Evolutionary conservation across 2,797 vertebrate genomes (phyloP).

Genomic region (Sebastes hubbsi): DNA sequence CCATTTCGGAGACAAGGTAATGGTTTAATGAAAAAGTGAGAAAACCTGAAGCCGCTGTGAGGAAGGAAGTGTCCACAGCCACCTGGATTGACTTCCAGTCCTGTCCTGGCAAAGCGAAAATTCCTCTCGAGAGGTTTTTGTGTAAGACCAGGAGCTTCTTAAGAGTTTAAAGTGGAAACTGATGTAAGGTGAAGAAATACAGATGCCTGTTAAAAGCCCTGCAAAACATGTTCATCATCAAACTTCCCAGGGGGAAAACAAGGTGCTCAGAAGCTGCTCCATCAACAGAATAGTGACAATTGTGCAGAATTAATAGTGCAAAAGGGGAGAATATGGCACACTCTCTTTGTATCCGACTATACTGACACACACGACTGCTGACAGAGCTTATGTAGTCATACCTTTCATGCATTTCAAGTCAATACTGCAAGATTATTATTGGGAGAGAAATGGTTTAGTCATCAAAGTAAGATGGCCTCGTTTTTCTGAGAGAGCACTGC

Average conservation of each 20-base stretch:
- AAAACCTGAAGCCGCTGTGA: not conserved
- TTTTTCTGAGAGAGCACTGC: conserved; percentile 46
- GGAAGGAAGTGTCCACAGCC: not conserved
- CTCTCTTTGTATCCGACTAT: not conserved
- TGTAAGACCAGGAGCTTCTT: not conserved
- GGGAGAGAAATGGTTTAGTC: conserved; percentile 61
- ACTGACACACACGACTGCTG: conserved; percentile 4
- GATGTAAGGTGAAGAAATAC: conserved; percentile 67
- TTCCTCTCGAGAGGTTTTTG: not conserved
- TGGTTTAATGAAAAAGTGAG: conserved; percentile 39
- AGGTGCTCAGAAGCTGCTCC: conserved; percentile 6
- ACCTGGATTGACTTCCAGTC: not conserved
- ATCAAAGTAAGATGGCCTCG: conserved; percentile 53
- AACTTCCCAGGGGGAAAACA: conserved; percentile 9
- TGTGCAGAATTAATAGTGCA: conserved; percentile 19
- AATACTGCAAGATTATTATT: conserved; percentile 64
- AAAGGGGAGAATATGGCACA: not conserved
- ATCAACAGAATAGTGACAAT: conserved; percentile 30
- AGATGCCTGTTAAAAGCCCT: conserved; percentile 37
- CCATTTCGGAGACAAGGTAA: not conserved
- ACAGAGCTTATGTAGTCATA: conserved; percentile 16
- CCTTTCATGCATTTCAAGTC: conserved; percentile 44
- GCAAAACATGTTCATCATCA: conserved; percentile 25
- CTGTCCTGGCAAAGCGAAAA: conserved; percentile 22
- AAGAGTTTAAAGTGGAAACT: conserved; percentile 49